Conservation (phyloP, 2,888 invertebrate species). For the Brachyptera risi region DNA sequence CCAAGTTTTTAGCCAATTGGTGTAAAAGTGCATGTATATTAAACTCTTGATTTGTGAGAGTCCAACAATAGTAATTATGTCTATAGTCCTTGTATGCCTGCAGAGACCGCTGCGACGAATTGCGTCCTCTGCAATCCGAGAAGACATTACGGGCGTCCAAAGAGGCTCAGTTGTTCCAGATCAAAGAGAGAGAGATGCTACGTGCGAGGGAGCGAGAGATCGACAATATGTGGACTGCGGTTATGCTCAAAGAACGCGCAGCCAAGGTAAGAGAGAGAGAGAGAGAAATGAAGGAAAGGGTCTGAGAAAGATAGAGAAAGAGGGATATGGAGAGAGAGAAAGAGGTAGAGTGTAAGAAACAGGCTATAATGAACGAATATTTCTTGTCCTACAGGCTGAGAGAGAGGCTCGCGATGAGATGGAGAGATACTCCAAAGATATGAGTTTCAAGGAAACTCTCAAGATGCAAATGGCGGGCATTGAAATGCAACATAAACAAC, state of each 20-base stretch:
- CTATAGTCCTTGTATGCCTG: no score
- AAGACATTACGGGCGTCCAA: neutral
- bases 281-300: neutral
- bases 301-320: neutral
- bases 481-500: neutral
- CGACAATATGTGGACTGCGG: constrained; percentile 2
- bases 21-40: no score
- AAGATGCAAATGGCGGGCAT: neutral
- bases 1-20: no score
- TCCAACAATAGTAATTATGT: no score
- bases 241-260: neutral
- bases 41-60: no score
- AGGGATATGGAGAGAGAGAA: neutral
- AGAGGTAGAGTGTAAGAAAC: no score
- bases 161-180: constrained; percentile 19
- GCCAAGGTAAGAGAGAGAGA: neutral
- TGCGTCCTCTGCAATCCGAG: neutral
- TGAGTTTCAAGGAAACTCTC: neutral
- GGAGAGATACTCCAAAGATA: constrained; percentile 8
- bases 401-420: neutral
- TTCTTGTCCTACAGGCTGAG: neutral
- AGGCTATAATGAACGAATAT: neutral
- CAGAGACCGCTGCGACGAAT: constrained; percentile 6
- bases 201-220: neutral
- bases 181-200: neutral